Evolutionary conservation across 2,797 vertebrate genomes (phyloP).

Genomic region (Cyprinella venusta): DNA sequence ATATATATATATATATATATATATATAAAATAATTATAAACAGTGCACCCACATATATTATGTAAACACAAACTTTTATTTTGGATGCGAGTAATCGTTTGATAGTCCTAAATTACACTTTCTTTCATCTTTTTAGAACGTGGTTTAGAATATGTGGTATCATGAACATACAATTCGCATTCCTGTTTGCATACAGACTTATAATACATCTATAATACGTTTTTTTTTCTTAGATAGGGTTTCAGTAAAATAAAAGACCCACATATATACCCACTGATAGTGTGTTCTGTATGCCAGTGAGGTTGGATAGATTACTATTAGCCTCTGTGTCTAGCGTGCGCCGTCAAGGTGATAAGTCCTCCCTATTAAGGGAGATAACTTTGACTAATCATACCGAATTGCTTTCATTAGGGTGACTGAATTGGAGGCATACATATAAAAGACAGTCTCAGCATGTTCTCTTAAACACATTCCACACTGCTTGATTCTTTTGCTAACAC

Average conservation of each 20-base stretch:
- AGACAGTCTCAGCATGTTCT: conserved; percentile 39
- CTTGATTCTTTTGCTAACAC: background rate
- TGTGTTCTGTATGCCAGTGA: background rate
- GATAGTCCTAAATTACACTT: too few species aligned
- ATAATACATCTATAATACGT: background rate
- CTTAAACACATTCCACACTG: conserved; percentile 8
- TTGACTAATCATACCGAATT: conserved; percentile 45
- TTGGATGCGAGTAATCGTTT: too few species aligned
- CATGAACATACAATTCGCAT: background rate
- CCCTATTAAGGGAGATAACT: conserved; percentile 49
- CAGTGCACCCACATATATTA: too few species aligned
- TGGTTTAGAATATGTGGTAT: background rate
- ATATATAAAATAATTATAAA: too few species aligned
- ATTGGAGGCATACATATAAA: conserved; percentile 47
- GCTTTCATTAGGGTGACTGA: conserved; percentile 44
- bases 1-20: too few species aligned
- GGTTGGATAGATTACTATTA: conserved; percentile 37
- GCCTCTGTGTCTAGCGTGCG: background rate
- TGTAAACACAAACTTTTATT: too few species aligned
- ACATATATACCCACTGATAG: background rate
- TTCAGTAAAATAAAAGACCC: background rate
- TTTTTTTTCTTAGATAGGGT: background rate
- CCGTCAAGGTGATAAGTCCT: conserved; percentile 37
- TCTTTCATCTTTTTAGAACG: too few species aligned
- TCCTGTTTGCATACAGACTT: background rate